Conservation (phyloP, 2,888 invertebrate species). For the Amphipoea oculea region DNA sequence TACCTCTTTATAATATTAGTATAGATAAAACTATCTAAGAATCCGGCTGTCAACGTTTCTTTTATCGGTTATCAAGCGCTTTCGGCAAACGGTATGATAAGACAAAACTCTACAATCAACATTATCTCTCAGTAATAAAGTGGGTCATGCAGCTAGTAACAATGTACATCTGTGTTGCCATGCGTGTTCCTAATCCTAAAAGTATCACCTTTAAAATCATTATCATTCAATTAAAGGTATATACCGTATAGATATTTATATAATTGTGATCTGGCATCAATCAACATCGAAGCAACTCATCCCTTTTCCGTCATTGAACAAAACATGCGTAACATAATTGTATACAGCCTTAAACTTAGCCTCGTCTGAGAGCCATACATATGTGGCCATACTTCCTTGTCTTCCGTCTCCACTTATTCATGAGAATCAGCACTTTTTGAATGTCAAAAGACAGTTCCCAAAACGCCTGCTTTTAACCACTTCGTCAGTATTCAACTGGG, state of each 20-base stretch:
- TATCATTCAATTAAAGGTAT: slow-evolving; percentile 8
- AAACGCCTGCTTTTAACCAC: neutral
- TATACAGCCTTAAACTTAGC: neutral
- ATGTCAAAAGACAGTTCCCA: neutral
- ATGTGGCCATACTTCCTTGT: neutral
- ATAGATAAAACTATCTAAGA: neutral
- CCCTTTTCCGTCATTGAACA: neutral
- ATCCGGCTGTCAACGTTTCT: slow-evolving; percentile 16
- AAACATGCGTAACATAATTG: neutral
- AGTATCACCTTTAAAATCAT: neutral
- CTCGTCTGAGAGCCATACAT: neutral
- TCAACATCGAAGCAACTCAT: neutral
- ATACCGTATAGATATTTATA: neutral
- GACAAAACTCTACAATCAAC: slow-evolving; percentile 34
- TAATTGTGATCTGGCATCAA: neutral
- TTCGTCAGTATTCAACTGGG: neutral
- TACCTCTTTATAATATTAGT: too few relatives aligned
- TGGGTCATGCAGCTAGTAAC: slow-evolving; percentile 48
- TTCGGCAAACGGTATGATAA: slow-evolving; percentile 42
- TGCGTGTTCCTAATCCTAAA: slow-evolving; percentile 21
- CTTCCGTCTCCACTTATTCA: neutral
- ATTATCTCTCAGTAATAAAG: slow-evolving; percentile 44
- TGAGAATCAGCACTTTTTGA: neutral
- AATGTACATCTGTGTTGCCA: slow-evolving; percentile 50
- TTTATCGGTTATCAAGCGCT: slow-evolving; percentile 36